phyloP scores from a whole-genome alignment of 23 tunicate genomes.

The Ciona savignyi region DNA sequence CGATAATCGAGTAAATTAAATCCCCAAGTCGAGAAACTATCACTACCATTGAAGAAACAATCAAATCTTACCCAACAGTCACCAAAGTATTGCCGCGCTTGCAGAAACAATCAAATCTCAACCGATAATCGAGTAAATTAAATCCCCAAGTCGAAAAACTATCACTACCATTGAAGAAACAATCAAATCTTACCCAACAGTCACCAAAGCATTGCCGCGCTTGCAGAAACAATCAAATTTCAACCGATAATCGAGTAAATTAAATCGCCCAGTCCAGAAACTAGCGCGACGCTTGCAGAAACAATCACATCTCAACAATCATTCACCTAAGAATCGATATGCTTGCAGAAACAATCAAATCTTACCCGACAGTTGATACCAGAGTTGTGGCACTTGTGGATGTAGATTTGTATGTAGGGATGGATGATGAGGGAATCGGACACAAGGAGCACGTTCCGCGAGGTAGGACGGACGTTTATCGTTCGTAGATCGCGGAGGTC shows the following conservation, averaged over 20 bases:
- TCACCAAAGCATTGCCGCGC: too few species aligned
- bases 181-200: not conserved
- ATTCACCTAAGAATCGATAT: too few species aligned
- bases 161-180: not conserved
- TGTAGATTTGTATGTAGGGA: slow-evolving; percentile 27
- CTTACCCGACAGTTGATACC: slow-evolving; percentile 70
- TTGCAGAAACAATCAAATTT: too few species aligned
- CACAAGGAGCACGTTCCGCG: slow-evolving; percentile 40
- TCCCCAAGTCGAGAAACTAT: not conserved
- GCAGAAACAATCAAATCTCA: too few species aligned
- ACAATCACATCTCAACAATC: too few species aligned
- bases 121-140: too few species aligned
- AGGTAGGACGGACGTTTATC: slow-evolving; percentile 41
- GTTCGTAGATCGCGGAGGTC: slow-evolving; percentile 10
- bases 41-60: not conserved
- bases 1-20: not conserved
- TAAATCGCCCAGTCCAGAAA: too few species aligned
- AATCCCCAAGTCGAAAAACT: not conserved
- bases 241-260: too few species aligned
- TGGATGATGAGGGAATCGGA: slow-evolving; percentile 22
- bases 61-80: not conserved
- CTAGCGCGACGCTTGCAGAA: too few species aligned
- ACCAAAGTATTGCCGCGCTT: too few species aligned
- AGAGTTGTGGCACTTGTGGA: slow-evolving; percentile 35
- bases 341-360: too few species aligned